Conservation (phyloP, 1,140 invertebrate species). For the Sesamia nonagrioides region DNA sequence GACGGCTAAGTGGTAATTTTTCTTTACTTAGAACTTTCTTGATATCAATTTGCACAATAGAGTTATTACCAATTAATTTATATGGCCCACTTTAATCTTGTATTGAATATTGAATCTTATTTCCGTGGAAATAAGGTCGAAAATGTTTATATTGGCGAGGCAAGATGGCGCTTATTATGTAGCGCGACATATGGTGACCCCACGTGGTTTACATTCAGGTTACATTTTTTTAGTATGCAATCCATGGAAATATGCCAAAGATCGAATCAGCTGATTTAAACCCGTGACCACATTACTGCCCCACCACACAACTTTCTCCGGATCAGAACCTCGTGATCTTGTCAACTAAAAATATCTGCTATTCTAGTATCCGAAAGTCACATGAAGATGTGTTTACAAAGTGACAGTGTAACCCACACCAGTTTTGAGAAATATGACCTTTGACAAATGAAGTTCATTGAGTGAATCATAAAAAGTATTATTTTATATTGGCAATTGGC, state of each 20-base stretch:
- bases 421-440: neutral
- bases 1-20: constrained; percentile 33
- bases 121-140: constrained; percentile 13
- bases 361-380: constrained; percentile 27
- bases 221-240: constrained; percentile 61
- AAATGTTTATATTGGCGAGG: neutral
- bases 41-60: constrained; percentile 20
- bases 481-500: neutral
- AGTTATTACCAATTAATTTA: constrained; percentile 2
- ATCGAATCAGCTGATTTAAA: constrained; percentile 70
- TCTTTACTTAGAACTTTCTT: constrained; percentile 28
- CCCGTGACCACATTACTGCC: constrained; percentile 61
- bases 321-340: constrained; percentile 39
- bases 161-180: neutral
- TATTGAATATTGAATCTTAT: constrained; percentile 20
- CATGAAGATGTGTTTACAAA: constrained; percentile 21
- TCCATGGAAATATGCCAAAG: constrained; percentile 68
- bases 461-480: constrained; percentile 7
- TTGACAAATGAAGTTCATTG: neutral
- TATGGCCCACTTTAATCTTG: constrained; percentile 38
- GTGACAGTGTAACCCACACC: neutral
- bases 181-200: constrained; percentile 4
- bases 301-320: constrained; percentile 16
- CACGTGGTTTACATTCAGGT: constrained; percentile 40
- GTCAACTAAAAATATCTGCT: constrained; percentile 35